phyloP scores from a whole-genome alignment of 2,797 vertebrate genomes.

The Peromyscus melanophrys region DNA sequence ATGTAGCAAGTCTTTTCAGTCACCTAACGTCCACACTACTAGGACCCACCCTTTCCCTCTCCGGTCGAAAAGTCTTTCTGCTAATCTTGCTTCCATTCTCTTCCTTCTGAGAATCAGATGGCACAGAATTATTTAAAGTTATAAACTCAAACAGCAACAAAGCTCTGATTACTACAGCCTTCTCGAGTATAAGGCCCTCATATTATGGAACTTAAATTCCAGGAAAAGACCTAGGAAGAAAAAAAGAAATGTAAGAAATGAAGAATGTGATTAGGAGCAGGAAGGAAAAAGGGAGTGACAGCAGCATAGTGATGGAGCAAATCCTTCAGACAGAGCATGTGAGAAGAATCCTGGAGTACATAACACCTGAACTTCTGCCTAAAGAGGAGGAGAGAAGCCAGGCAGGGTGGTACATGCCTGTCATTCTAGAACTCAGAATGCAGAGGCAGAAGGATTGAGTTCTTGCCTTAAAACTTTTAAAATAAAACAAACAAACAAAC shows the following conservation, averaged over 20 bases:
- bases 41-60: background rate
- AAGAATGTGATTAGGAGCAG: background rate
- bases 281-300: background rate
- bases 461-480: background rate
- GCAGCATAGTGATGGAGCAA: background rate
- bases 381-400: background rate
- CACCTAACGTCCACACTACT: background rate
- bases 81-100: background rate
- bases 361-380: background rate
- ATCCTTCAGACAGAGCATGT: background rate
- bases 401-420: background rate
- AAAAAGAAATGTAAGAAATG: background rate
- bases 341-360: background rate
- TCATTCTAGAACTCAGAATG: background rate
- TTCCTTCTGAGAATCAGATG: slow-evolving; percentile 23
- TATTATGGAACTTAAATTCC: background rate
- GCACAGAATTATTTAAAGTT: slow-evolving; percentile 7
- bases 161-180: background rate
- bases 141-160: background rate
- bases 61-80: background rate
- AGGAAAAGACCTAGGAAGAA: background rate
- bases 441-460: background rate
- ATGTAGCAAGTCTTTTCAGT: background rate
- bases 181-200: background rate
- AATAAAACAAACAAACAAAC: background rate